Percentiles rank a stretch among this genome's conserved stretches.
Conservation (phyloP, 2,113 vertebrate species). For the Prolemur simus region DNA sequence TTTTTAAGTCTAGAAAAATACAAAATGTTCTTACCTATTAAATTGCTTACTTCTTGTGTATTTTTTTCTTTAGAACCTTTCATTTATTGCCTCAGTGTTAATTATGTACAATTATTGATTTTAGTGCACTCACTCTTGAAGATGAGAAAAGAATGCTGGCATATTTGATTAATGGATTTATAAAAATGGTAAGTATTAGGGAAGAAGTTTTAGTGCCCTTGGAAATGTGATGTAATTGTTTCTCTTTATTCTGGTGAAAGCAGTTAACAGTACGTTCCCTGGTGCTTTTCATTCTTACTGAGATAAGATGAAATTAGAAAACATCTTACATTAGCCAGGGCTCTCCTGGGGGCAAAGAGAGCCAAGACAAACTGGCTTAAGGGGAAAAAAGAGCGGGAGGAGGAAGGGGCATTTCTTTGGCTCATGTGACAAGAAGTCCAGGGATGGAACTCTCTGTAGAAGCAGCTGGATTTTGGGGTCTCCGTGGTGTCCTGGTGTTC, state of each 20-base stretch:
- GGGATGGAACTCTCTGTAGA: background rate
- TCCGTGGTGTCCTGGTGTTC: rapidly evolving
- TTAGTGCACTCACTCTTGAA: slow-evolving; percentile 94
- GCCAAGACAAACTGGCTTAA: slow-evolving; percentile 48
- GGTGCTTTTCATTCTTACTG: slow-evolving; percentile 54
- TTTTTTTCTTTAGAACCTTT: slow-evolving; percentile 9
- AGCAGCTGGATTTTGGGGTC: background rate
- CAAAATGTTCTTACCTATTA: background rate
- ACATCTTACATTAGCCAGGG: slow-evolving; percentile 16
- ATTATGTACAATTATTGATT: slow-evolving; percentile 65
- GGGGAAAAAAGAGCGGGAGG: background rate
- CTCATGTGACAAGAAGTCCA: background rate
- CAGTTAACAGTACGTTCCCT: background rate
- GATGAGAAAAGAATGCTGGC: slow-evolving; percentile 95
- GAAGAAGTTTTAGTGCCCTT: background rate
- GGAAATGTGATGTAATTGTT: slow-evolving; percentile 57
- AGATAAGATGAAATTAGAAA: slow-evolving; percentile 66
- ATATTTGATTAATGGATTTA: slow-evolving; percentile 94
- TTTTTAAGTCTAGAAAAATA: slow-evolving; percentile 16
- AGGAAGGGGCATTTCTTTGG: background rate
- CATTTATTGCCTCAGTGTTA: background rate
- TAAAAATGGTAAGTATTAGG: slow-evolving; percentile 92
- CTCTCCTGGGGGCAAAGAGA: background rate
- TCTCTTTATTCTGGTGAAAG: background rate
- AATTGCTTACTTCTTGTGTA: background rate